A percentile compares a stretch with the other conserved stretches of the same genome.
These are phyloP conservation scores for Brachystomella parvula DNA, from an alignment of 1,140 invertebrate genomes.

Conservation along the genomic window DNA sequence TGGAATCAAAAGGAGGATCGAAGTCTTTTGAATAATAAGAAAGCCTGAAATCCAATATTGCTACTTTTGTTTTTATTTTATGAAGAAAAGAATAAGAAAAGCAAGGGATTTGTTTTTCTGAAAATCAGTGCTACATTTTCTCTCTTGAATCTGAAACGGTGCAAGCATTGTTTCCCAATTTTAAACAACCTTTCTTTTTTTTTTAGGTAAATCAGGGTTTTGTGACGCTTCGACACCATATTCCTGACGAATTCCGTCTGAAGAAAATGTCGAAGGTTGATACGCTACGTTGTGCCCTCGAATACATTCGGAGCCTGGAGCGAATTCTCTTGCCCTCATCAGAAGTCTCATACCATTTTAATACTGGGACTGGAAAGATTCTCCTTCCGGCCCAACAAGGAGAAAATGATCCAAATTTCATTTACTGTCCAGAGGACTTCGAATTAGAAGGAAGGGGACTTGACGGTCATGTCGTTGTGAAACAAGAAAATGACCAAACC, in stretches of 20 bases:
- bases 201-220: slow-evolving; percentile 79
- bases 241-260: slow-evolving; percentile 64
- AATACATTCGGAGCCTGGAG: slow-evolving; percentile 81
- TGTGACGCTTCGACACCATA: slow-evolving; percentile 69
- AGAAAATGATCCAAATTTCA: slow-evolving; percentile 2
- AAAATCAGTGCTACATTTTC: neutral
- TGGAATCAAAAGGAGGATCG: too few relatives aligned
- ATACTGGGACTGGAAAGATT: too few relatives aligned
- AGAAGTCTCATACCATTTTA: neutral
- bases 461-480: too few relatives aligned
- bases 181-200: neutral
- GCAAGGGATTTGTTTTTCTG: too few relatives aligned
- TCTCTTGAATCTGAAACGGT: neutral
- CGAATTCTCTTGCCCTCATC: slow-evolving; percentile 40
- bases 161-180: neutral
- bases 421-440: neutral
- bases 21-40: too few relatives aligned
- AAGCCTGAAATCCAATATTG: too few relatives aligned
- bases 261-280: slow-evolving; percentile 94
- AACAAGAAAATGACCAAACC: neutral
- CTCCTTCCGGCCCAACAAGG: too few relatives aligned
- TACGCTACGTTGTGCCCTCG: slow-evolving; percentile 81
- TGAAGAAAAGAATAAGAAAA: too few relatives aligned
- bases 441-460: neutral
- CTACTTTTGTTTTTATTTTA: too few relatives aligned